phyloP scores from a whole-genome alignment of 2,888 invertebrate species.

The Tricholauxania praeusta region DNA sequence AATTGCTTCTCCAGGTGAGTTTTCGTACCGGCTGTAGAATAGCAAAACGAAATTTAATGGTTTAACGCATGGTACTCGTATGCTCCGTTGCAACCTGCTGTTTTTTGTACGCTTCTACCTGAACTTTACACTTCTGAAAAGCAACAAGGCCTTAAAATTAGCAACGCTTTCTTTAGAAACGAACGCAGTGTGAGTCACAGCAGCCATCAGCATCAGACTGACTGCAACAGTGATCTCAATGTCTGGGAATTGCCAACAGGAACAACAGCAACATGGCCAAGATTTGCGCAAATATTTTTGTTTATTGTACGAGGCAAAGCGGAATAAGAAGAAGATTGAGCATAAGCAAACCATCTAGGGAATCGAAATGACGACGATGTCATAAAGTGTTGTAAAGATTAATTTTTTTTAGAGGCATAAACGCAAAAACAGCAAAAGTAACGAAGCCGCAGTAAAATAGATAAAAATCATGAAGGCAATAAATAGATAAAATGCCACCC shows the following conservation, averaged over 20 bases:
- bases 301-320: background rate
- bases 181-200: background rate
- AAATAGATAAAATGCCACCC: slow-evolving; percentile 63
- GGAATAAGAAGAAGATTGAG: background rate
- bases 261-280: slow-evolving; percentile 8
- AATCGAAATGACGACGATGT: slow-evolving; percentile 10
- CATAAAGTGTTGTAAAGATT: slow-evolving; percentile 28
- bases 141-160: slow-evolving; percentile 11
- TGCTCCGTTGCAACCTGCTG: background rate
- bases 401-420: slow-evolving; percentile 44
- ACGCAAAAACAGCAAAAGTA: slow-evolving; percentile 30
- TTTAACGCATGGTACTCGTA: too few species aligned
- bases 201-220: too few species aligned
- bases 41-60: too few species aligned
- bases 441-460: slow-evolving; percentile 55
- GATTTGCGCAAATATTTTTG: slow-evolving; percentile 11
- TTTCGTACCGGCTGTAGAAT: background rate
- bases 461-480: slow-evolving; percentile 65
- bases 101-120: background rate
- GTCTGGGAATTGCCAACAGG: background rate
- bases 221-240: too few species aligned
- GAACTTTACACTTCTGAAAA: background rate
- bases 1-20: background rate
- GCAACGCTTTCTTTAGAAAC: slow-evolving; percentile 14
- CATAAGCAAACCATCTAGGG: background rate